Evolutionary conservation across 2,888 invertebrate species (phyloP).

Genomic region (Calliopum simillimum): DNA sequence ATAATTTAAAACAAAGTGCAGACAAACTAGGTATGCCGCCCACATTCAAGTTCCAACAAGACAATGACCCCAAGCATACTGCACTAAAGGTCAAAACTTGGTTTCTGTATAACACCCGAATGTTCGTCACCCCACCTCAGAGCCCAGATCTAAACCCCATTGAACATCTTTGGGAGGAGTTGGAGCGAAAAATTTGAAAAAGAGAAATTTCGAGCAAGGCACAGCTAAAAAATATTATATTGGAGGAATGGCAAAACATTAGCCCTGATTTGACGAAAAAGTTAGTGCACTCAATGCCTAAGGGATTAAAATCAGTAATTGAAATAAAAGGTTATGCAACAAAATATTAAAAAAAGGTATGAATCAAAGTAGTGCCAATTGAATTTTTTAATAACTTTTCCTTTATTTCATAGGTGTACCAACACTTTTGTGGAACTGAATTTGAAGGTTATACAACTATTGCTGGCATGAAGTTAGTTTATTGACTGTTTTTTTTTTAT

Average conservation of each 20-base stretch:
- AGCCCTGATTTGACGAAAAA: too few relatives aligned
- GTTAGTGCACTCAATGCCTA: too few relatives aligned
- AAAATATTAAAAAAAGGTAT: too few relatives aligned
- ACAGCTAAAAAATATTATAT: not conserved
- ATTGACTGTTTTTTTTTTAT: too few relatives aligned
- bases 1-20: slow-evolving; percentile 2
- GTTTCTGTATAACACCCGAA: slow-evolving; percentile 27
- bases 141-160: slow-evolving; percentile 22
- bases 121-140: slow-evolving; percentile 21
- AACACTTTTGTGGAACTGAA: too few relatives aligned
- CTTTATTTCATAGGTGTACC: too few relatives aligned
- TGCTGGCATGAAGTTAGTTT: too few relatives aligned
- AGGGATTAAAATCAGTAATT: too few relatives aligned
- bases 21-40: not conserved
- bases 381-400: too few relatives aligned
- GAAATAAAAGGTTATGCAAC: too few relatives aligned
- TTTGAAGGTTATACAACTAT: too few relatives aligned
- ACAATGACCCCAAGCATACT: slow-evolving; percentile 30
- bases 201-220: not conserved
- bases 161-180: not conserved
- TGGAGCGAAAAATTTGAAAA: not conserved
- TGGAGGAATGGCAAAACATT: not conserved
- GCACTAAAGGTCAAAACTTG: slow-evolving; percentile 27
- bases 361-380: too few relatives aligned
- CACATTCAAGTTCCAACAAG: slow-evolving; percentile 13